Conservation (phyloP, 2,797 vertebrate genomes). For the Melanotaenia maccullochi region DNA sequence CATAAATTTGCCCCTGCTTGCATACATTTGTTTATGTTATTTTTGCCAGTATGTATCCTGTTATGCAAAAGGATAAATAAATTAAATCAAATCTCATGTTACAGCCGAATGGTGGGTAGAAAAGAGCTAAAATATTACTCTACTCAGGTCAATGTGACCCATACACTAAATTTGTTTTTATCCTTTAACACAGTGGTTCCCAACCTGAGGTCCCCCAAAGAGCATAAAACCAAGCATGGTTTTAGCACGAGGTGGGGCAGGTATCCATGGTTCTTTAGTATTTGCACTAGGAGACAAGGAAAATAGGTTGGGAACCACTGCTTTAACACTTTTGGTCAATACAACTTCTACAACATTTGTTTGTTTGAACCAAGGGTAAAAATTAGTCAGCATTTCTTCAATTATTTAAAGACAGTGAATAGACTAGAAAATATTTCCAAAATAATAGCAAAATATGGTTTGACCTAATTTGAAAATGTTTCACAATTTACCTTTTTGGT, state of each 20-base stretch:
- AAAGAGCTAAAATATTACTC: slow-evolving; percentile 2
- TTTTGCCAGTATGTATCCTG: not conserved
- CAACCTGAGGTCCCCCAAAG: too few species aligned
- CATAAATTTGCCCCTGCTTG: not conserved
- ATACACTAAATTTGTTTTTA: slow-evolving; percentile 2
- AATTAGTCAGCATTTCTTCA: not conserved
- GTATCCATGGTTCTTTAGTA: too few species aligned
- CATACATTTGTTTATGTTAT: not conserved
- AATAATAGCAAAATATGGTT: too few species aligned
- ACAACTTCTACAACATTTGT: slow-evolving; percentile 8
- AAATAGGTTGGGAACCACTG: not conserved
- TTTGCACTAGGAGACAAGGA: too few species aligned
- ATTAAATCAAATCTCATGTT: not conserved
- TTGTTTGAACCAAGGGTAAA: slow-evolving; percentile 1
- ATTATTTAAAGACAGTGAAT: not conserved
- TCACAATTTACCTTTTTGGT: too few species aligned
- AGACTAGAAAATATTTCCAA: not conserved
- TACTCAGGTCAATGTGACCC: not conserved
- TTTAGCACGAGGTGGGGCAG: too few species aligned
- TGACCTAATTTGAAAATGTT: too few species aligned
- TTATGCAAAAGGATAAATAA: slow-evolving; percentile 4
- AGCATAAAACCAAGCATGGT: too few species aligned
- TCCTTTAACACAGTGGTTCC: not conserved
- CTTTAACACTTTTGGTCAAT: slow-evolving; percentile 5
- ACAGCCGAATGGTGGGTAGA: not conserved